Percentiles rank a stretch among this genome's conserved stretches.
phyloP scores from a whole-genome alignment of 2,113 vertebrate species.

The Scomber scombrus region DNA sequence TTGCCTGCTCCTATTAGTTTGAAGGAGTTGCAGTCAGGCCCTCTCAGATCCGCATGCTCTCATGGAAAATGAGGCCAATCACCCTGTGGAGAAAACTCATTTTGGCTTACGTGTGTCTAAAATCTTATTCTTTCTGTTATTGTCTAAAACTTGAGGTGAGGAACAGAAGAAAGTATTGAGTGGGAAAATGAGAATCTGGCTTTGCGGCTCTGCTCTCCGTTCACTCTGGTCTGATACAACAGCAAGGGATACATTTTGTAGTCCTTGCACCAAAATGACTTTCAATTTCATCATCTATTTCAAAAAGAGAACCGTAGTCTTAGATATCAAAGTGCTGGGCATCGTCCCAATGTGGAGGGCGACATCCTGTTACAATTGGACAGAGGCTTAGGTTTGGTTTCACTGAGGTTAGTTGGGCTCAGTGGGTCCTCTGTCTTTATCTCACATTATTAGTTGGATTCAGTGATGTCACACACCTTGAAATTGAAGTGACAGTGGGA shows the following conservation, averaged over 20 bases:
- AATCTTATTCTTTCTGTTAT: slow-evolving; percentile 50
- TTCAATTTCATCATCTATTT: slow-evolving; percentile 68
- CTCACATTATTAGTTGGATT: slow-evolving; percentile 29
- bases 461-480: slow-evolving; percentile 14
- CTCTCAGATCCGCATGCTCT: slow-evolving; percentile 36
- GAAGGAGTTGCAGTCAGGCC: slow-evolving; percentile 38
- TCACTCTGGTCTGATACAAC: slow-evolving; percentile 20
- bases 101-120: slow-evolving; percentile 33
- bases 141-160: slow-evolving; percentile 54
- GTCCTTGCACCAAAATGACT: slow-evolving; percentile 53
- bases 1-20: slow-evolving; percentile 46
- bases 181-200: slow-evolving; percentile 46
- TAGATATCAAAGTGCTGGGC: slow-evolving; percentile 54
- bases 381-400: slow-evolving; percentile 37
- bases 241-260: slow-evolving; percentile 8
- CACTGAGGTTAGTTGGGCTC: slow-evolving; percentile 37
- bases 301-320: slow-evolving; percentile 51
- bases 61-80: slow-evolving; percentile 52
- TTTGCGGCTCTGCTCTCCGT: slow-evolving; percentile 27
- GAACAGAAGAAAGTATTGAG: slow-evolving; percentile 61
- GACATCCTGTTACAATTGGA: slow-evolving; percentile 46
- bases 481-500: slow-evolving; percentile 3
- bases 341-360: slow-evolving; percentile 31
- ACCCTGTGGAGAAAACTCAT: slow-evolving; percentile 59
- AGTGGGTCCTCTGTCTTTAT: slow-evolving; percentile 12